Percentiles rank a stretch among this genome's conserved stretches.
These are phyloP conservation scores for Babyrousa celebensis DNA, from an alignment of 2,797 vertebrate species.

Conservation along the genomic window DNA sequence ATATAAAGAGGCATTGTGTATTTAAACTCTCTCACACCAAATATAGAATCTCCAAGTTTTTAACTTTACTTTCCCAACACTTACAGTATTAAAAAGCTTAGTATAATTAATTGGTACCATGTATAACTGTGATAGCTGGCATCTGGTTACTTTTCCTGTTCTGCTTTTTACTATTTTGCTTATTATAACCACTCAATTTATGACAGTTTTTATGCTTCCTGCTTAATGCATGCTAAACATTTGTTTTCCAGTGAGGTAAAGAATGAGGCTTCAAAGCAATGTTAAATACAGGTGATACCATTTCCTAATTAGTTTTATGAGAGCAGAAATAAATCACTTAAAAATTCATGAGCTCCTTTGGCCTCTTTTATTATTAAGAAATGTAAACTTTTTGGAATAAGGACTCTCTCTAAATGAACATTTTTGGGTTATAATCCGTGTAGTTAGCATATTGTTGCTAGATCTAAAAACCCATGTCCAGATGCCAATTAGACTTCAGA, in stretches of 20 bases:
- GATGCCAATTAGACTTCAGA: neutral
- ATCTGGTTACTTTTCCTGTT: slow-evolving; percentile 67
- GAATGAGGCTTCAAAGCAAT: neutral
- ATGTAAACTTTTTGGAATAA: slow-evolving; percentile 53
- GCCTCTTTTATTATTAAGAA: slow-evolving; percentile 3
- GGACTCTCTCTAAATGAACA: neutral
- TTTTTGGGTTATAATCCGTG: neutral
- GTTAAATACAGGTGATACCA: neutral
- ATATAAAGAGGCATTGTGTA: slow-evolving; percentile 1
- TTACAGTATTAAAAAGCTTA: slow-evolving; percentile 70
- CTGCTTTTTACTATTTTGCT: slow-evolving; percentile 44
- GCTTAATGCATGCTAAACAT: neutral
- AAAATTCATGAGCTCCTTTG: slow-evolving; percentile 1
- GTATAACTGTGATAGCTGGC: slow-evolving; percentile 60
- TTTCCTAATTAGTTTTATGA: slow-evolving; percentile 68
- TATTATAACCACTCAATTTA: slow-evolving; percentile 18
- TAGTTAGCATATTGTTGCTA: neutral
- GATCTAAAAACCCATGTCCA: neutral
- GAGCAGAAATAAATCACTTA: slow-evolving; percentile 56
- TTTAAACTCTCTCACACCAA: slow-evolving; percentile 64
- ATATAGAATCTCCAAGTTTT: slow-evolving; percentile 69
- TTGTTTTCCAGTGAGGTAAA: neutral
- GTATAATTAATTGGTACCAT: slow-evolving; percentile 58
- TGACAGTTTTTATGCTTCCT: slow-evolving; percentile 53
- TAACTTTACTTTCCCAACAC: slow-evolving; percentile 78